Evolutionary conservation across 92 coral and sea anemone genomes (phyloP).

Genomic region (Epizoanthus scotinus): DNA sequence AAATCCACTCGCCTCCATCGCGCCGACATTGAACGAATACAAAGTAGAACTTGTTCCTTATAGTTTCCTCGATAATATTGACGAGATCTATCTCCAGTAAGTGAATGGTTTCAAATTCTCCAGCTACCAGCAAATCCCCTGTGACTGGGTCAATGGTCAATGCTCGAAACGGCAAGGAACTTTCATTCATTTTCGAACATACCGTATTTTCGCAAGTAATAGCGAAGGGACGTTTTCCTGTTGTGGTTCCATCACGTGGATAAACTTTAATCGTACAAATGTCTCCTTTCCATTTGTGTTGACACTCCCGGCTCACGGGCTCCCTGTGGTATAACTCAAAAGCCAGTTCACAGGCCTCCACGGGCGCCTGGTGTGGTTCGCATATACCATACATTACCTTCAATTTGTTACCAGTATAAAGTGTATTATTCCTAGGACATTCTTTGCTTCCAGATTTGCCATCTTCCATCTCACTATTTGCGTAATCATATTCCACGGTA

Average conservation of each 20-base stretch:
- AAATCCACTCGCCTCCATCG: not conserved
- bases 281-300: conserved; percentile 27
- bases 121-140: conserved; percentile 37
- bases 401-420: not conserved
- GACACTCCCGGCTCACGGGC: conserved; percentile 49
- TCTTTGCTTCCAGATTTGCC: not conserved
- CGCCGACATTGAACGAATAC: conserved; percentile 59
- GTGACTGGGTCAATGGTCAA: conserved; percentile 48
- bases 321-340: conserved; percentile 30
- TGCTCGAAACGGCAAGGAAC: conserved; percentile 10
- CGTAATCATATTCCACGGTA: not conserved
- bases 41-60: conserved; percentile 50
- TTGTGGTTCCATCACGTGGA: not conserved
- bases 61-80: conserved; percentile 42
- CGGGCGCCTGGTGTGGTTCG: conserved; percentile 58
- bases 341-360: conserved; percentile 59
- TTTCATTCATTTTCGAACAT: conserved; percentile 2
- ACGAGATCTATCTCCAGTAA: conserved; percentile 53
- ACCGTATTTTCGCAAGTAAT: not conserved
- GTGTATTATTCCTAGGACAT: not conserved
- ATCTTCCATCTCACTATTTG: not conserved
- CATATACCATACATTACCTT: conserved; percentile 51
- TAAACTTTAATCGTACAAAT: conserved; percentile 50
- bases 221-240: not conserved
- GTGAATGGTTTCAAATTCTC: conserved; percentile 30